These are phyloP conservation scores for Apostichopus leukothele DNA, from an alignment of 53 echinoderm and acorn worm genomes.

Conservation along the genomic window DNA sequence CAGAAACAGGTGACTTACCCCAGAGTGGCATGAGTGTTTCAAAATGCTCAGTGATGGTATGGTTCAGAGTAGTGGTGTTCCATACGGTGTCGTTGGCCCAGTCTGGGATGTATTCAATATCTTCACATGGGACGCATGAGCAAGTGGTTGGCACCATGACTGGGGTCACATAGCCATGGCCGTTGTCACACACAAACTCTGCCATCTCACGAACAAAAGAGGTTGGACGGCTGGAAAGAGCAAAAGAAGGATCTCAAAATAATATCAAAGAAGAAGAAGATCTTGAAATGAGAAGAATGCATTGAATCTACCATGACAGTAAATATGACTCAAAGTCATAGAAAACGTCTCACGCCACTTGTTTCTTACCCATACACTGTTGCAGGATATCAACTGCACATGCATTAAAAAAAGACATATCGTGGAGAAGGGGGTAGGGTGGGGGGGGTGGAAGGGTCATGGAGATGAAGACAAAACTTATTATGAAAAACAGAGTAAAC, in stretches of 20 bases:
- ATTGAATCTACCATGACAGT: too few relatives aligned
- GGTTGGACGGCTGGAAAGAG: slow-evolving; percentile 74
- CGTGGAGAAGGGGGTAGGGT: too few relatives aligned
- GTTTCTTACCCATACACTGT: too few relatives aligned
- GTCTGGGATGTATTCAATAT: slow-evolving; percentile 61
- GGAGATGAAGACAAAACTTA: too few relatives aligned
- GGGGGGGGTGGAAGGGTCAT: too few relatives aligned
- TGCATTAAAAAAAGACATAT: too few relatives aligned
- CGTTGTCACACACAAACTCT: slow-evolving; percentile 83
- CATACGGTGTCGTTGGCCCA: slow-evolving; percentile 76
- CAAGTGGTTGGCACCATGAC: slow-evolving; percentile 77
- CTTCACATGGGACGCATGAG: slow-evolving; percentile 89
- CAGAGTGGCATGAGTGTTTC: slow-evolving; percentile 14
- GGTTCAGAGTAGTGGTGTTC: slow-evolving; percentile 51
- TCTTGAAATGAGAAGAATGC: too few relatives aligned
- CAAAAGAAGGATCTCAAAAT: not conserved
- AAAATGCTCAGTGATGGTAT: slow-evolving; percentile 8
- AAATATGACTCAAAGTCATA: too few relatives aligned
- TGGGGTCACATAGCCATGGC: slow-evolving; percentile 70
- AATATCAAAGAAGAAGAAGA: too few relatives aligned
- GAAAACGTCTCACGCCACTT: too few relatives aligned
- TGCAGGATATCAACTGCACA: too few relatives aligned
- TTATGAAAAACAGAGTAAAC: too few relatives aligned
- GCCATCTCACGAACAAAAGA: slow-evolving; percentile 79
- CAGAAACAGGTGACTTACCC: slow-evolving; percentile 9